Conservation (phyloP, 2,113 vertebrate genomes). For the Falco punctatus region DNA sequence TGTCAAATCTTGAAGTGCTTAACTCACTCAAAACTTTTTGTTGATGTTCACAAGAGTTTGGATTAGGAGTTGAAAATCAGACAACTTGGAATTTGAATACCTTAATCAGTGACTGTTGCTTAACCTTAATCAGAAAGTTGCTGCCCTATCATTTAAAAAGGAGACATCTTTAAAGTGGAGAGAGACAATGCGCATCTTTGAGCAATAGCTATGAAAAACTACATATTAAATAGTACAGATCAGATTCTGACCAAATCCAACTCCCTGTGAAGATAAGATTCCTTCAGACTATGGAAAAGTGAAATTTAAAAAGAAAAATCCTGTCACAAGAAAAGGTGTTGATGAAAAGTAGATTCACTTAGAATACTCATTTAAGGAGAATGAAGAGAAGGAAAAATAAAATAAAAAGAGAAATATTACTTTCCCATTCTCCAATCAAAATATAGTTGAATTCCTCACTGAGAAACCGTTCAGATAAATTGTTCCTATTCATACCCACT, state of each 20-base stretch:
- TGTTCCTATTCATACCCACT: not conserved
- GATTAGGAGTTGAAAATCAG: not conserved
- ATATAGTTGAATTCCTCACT: not conserved
- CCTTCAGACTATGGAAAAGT: not conserved
- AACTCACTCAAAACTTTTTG: not conserved
- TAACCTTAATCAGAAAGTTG: not conserved
- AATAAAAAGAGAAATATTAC: not conserved
- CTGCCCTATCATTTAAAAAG: not conserved
- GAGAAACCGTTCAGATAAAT: not conserved
- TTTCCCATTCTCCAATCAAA: not conserved
- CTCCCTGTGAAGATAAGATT: not conserved
- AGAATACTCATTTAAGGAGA: not conserved
- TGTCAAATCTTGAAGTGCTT: not conserved
- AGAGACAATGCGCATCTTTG: not conserved
- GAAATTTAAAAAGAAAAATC: not conserved
- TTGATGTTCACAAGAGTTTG: not conserved
- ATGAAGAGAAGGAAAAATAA: not conserved
- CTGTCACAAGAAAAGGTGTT: not conserved
- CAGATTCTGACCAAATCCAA: not conserved
- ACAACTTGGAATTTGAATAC: not conserved
- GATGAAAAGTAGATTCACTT: not conserved
- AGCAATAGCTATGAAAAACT: not conserved
- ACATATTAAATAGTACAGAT: not conserved
- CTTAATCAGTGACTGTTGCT: not conserved
- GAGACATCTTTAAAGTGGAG: not conserved